Percentiles rank a stretch among this genome's conserved stretches.
These are phyloP conservation scores for Papilio helenus DNA, from an alignment of 1,140 invertebrate species.

Conservation along the genomic window DNA sequence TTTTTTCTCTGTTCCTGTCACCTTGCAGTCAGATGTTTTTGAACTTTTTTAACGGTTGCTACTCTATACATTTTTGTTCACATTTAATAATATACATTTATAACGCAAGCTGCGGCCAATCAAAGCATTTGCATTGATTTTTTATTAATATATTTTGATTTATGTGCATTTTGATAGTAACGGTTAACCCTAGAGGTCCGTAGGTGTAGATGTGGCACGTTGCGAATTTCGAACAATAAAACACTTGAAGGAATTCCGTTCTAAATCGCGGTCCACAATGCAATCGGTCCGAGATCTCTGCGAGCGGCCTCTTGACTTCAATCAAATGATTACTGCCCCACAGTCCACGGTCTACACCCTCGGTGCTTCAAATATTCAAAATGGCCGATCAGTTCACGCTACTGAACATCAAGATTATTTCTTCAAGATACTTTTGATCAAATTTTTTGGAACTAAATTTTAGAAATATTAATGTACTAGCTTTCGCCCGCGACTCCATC, in stretches of 20 bases:
- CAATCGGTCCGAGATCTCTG: slow-evolving; percentile 68
- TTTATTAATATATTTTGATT: slow-evolving; percentile 40
- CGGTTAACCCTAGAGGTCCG: slow-evolving; percentile 75
- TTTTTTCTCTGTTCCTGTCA: slow-evolving; percentile 77
- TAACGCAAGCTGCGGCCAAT: slow-evolving; percentile 58
- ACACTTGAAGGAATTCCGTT: slow-evolving; percentile 59
- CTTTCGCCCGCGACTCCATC: too few species aligned
- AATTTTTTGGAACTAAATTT: background rate
- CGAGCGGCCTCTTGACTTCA: slow-evolving; percentile 80
- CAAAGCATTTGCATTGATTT: slow-evolving; percentile 47
- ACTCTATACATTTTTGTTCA: slow-evolving; percentile 51
- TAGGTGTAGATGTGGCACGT: slow-evolving; percentile 73
- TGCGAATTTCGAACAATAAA: slow-evolving; percentile 68
- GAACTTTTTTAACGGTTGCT: slow-evolving; percentile 51
- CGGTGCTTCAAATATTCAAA: slow-evolving; percentile 73
- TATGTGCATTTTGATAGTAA: slow-evolving; percentile 57
- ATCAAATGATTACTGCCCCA: slow-evolving; percentile 81
- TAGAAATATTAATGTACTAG: too few species aligned
- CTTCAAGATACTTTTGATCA: background rate
- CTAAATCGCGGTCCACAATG: slow-evolving; percentile 68
- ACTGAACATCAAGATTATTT: background rate
- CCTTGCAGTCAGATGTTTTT: slow-evolving; percentile 73
- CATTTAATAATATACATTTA: slow-evolving; percentile 72
- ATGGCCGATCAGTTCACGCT: slow-evolving; percentile 62
- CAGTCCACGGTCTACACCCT: slow-evolving; percentile 73